Percentiles rank a stretch among this genome's conserved stretches.
Evolutionary conservation across 2,797 vertebrate species (phyloP).

Genomic region (Melanotaenia trifasciata): DNA sequence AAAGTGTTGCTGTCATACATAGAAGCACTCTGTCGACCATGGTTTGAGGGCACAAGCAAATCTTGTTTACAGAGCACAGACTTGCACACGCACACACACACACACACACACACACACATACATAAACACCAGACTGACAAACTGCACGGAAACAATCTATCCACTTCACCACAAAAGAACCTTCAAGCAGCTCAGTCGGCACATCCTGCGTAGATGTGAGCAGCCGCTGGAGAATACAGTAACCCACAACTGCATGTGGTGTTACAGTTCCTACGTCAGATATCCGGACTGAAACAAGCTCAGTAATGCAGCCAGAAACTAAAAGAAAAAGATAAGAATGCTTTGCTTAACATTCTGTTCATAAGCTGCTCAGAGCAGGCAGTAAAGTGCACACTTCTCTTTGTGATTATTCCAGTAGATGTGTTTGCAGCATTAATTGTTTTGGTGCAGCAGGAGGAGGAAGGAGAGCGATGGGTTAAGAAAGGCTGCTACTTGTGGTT

Average conservation of each 20-base stretch:
- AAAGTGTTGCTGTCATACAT: slow-evolving; percentile 50
- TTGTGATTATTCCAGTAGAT: slow-evolving; percentile 49
- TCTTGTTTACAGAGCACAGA: slow-evolving; percentile 73
- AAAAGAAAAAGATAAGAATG: slow-evolving; percentile 24
- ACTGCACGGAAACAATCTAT: slow-evolving; percentile 76
- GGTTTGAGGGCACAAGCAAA: slow-evolving; percentile 71
- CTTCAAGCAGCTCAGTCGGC: slow-evolving; percentile 71
- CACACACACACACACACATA: slow-evolving; percentile 7
- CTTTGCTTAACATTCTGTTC: slow-evolving; percentile 49
- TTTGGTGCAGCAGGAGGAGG: slow-evolving; percentile 52
- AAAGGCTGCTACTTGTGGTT: slow-evolving; percentile 82
- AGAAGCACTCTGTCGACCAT: slow-evolving; percentile 63
- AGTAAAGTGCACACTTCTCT: slow-evolving; percentile 35
- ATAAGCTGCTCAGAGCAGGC: slow-evolving; percentile 23
- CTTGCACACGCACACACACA: slow-evolving; percentile 22
- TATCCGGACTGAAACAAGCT: slow-evolving; percentile 65
- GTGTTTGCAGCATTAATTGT: slow-evolving; percentile 58
- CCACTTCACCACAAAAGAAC: slow-evolving; percentile 71
- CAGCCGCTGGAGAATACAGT: slow-evolving; percentile 68
- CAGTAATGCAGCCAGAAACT: slow-evolving; percentile 53
- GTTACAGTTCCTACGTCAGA: slow-evolving; percentile 73
- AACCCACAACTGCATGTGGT: slow-evolving; percentile 76
- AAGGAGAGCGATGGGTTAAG: slow-evolving; percentile 59
- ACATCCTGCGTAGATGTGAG: slow-evolving; percentile 78
- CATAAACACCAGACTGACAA: slow-evolving; percentile 45